phyloP scores from a whole-genome alignment of 1,140 invertebrate genomes.

The Nebria ingens region DNA sequence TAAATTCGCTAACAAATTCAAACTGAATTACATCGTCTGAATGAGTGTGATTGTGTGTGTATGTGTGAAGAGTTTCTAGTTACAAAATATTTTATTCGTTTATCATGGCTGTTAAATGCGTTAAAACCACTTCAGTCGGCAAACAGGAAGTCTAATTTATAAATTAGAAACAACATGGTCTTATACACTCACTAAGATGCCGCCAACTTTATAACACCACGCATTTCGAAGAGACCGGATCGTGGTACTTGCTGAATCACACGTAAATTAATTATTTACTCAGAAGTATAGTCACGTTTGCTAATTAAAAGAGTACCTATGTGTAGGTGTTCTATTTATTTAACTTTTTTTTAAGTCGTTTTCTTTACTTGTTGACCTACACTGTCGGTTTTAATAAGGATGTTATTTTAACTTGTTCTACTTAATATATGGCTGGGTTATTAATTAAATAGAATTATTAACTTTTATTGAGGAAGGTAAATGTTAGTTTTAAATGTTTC shows the following conservation, averaged over 20 bases:
- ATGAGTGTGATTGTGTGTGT: neutral
- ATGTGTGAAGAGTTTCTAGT: neutral
- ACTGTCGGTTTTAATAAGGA: too few relatives aligned
- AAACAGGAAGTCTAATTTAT: constrained; percentile 8
- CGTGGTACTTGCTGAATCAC: neutral
- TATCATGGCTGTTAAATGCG: neutral
- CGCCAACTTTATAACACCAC: neutral
- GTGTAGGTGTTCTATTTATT: too few relatives aligned
- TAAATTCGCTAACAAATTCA: neutral
- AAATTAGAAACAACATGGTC: constrained; percentile 1
- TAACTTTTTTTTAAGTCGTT: too few relatives aligned
- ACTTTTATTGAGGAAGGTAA: too few relatives aligned
- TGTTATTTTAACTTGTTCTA: too few relatives aligned
- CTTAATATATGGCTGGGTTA: too few relatives aligned
- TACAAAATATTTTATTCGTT: constrained; percentile 4
- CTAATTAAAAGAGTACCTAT: too few relatives aligned
- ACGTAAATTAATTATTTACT: constrained; percentile 5
- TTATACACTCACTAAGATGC: neutral
- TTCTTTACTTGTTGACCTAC: too few relatives aligned
- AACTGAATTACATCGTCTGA: neutral
- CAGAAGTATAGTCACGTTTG: too few relatives aligned
- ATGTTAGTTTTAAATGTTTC: too few relatives aligned
- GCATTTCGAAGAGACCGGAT: neutral
- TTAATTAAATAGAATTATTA: too few relatives aligned
- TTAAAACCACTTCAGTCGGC: constrained; percentile 6